These are phyloP conservation scores for Stenurella melanura DNA, from an alignment of 2,888 invertebrate genomes.

Conservation along the genomic window DNA sequence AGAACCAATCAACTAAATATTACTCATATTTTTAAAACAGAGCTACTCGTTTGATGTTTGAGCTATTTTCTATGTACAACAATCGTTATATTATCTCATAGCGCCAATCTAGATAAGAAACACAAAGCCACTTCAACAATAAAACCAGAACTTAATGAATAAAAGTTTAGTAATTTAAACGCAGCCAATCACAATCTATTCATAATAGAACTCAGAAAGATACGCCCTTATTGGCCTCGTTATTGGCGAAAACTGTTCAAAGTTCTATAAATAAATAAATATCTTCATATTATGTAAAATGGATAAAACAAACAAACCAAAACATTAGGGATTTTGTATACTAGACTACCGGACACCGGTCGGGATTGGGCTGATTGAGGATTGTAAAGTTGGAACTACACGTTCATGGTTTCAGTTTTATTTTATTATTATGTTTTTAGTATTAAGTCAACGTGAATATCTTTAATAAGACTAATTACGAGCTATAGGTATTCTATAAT, in stretches of 20 bases:
- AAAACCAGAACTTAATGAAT: conserved; percentile 10
- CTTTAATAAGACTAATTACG: no score
- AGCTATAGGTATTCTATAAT: no score
- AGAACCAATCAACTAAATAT: conserved; percentile 15
- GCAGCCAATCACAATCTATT: conserved; percentile 35
- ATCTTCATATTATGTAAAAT: not conserved
- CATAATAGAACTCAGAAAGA: conserved; percentile 1
- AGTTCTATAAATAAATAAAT: conserved; percentile 2
- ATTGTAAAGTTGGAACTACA: no score
- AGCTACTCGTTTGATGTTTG: not conserved
- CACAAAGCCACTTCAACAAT: not conserved
- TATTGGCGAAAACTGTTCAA: not conserved
- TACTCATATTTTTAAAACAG: conserved; percentile 6
- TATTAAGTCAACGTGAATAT: no score
- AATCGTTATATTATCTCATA: not conserved
- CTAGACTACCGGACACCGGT: no score
- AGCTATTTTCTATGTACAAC: not conserved
- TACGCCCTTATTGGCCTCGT: conserved; percentile 4
- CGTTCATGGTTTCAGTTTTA: no score
- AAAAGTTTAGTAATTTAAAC: conserved; percentile 26
- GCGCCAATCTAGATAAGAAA: not conserved
- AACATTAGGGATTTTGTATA: not conserved
- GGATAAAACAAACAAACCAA: not conserved
- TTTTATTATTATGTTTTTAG: no score
- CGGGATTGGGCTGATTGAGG: no score